Evolutionary conservation across 2,888 invertebrate species (phyloP).

Genomic region (Leuctra nigra): DNA sequence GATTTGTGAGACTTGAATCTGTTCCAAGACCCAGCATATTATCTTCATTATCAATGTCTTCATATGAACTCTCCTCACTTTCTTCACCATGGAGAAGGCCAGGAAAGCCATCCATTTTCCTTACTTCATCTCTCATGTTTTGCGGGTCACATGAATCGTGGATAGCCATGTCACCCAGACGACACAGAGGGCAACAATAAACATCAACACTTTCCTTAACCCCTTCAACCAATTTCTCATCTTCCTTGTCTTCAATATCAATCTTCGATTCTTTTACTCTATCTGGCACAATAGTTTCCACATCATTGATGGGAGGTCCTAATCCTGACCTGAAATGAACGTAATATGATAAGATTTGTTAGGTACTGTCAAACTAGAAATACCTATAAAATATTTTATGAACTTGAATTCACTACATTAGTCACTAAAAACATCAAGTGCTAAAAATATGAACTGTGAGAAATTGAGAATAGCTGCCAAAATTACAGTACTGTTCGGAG

Average conservation of each 20-base stretch:
- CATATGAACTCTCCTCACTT: neutral
- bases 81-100: neutral
- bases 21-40: neutral
- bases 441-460: neutral
- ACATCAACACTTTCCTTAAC: neutral
- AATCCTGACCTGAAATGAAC: too few species aligned
- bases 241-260: too few species aligned
- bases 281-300: too few species aligned
- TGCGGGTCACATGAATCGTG: neutral
- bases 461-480: too few species aligned
- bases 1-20: neutral
- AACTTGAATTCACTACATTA: neutral
- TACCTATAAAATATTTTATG: neutral
- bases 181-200: conserved; percentile 25
- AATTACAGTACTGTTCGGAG: too few species aligned
- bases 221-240: too few species aligned
- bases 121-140: neutral
- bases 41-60: neutral
- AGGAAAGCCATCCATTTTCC: neutral
- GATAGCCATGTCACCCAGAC: conserved; percentile 22
- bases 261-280: too few species aligned
- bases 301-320: too few species aligned
- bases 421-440: neutral
- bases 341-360: too few species aligned
- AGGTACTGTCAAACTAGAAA: neutral